These are phyloP conservation scores for Dicrostonyx torquatus DNA, from an alignment of 2,797 vertebrate species.

Conservation along the genomic window DNA sequence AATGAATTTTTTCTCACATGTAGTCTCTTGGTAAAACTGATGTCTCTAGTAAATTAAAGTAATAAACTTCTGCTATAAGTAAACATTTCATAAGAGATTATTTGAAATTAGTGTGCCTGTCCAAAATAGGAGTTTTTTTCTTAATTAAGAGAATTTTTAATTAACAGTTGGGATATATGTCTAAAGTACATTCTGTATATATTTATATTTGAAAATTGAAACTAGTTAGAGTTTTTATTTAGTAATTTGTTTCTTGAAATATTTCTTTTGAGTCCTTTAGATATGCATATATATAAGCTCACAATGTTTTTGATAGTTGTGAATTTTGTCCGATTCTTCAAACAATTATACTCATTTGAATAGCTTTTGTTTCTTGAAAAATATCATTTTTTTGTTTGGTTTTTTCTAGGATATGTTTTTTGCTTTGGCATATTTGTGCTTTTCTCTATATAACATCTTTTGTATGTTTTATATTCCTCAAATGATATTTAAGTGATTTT, in stretches of 20 bases:
- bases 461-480: conserved; percentile 51
- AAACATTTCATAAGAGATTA: conserved; percentile 4
- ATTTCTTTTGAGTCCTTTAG: conserved; percentile 44
- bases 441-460: conserved; percentile 51
- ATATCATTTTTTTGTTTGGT: conserved; percentile 30
- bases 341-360: conserved; percentile 30
- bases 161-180: conserved; percentile 48
- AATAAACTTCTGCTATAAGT: conserved; percentile 41
- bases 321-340: conserved; percentile 47
- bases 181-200: background rate
- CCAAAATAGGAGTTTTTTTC: background rate
- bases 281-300: background rate
- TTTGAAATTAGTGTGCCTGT: conserved; percentile 23
- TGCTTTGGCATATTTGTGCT: conserved; percentile 41
- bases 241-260: conserved; percentile 45
- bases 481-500: conserved; percentile 43
- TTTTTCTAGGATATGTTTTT: conserved; percentile 8
- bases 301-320: conserved; percentile 13
- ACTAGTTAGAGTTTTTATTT: conserved; percentile 52
- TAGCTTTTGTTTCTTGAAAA: conserved; percentile 48
- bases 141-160: conserved; percentile 49
- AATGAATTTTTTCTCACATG: background rate
- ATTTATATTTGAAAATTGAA: conserved; percentile 24
- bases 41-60: background rate
- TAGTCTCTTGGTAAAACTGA: conserved; percentile 24